phyloP scores from a whole-genome alignment of 2,888 invertebrate species.

The Andricus quercusramuli region DNA sequence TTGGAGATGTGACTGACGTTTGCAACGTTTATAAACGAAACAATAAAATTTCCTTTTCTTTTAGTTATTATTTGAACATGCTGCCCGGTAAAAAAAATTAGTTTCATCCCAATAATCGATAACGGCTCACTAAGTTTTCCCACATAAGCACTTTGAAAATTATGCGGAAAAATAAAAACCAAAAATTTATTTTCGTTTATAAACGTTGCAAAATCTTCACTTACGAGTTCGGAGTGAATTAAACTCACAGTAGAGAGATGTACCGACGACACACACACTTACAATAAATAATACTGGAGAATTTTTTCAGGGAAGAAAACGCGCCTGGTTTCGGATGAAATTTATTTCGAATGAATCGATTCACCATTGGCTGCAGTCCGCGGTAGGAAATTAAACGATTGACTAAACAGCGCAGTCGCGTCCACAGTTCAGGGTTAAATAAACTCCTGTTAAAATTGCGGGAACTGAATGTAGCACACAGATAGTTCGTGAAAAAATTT shows the following conservation, averaged over 20 bases:
- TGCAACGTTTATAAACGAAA: too few relatives aligned
- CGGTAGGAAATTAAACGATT: slow-evolving; percentile 37
- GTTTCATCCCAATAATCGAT: too few relatives aligned
- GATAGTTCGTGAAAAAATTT: neutral
- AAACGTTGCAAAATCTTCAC: too few relatives aligned
- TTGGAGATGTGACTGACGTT: too few relatives aligned
- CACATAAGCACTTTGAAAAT: too few relatives aligned
- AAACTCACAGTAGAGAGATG: neutral
- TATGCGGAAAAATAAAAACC: too few relatives aligned
- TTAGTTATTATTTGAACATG: too few relatives aligned
- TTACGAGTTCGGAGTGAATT: neutral
- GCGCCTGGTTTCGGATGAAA: neutral
- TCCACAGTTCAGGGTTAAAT: slow-evolving; percentile 34
- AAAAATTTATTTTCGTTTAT: too few relatives aligned
- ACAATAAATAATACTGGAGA: neutral
- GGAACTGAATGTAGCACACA: neutral
- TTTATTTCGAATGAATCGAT: slow-evolving; percentile 28
- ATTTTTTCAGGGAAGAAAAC: neutral
- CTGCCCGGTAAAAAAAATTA: too few relatives aligned
- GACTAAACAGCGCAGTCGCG: slow-evolving; percentile 28
- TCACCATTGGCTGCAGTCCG: slow-evolving; percentile 19
- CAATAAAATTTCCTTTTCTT: too few relatives aligned
- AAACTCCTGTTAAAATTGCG: slow-evolving; percentile 22
- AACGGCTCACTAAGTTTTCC: too few relatives aligned
- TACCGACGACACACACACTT: neutral